Conservation (phyloP, 2,797 vertebrate species). For the Eulemur rubriventer region DNA sequence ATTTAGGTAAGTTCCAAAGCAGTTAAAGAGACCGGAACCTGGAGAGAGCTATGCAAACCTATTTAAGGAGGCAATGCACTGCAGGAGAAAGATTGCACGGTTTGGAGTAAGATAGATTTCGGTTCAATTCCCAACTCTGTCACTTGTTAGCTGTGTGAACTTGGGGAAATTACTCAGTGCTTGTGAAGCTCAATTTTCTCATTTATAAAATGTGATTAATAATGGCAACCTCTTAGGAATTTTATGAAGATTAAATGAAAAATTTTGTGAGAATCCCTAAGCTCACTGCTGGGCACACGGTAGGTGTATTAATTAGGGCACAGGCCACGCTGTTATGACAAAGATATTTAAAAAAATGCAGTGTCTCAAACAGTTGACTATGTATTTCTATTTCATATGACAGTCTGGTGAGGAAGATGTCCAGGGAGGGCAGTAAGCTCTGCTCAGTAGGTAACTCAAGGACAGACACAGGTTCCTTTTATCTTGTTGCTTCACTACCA, state of each 20-base stretch:
- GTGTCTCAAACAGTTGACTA: not conserved
- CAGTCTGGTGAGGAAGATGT: not conserved
- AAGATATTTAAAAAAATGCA: not conserved
- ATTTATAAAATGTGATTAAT: constrained; percentile 52
- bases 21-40: not conserved
- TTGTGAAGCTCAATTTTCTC: constrained; percentile 30
- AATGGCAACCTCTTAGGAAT: not conserved
- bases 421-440: not conserved
- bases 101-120: not conserved
- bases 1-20: not conserved
- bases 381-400: not conserved
- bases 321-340: not conserved
- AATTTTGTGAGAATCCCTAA: not conserved
- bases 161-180: not conserved
- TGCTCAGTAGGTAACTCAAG: not conserved
- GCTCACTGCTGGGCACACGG: not conserved
- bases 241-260: constrained; percentile 6
- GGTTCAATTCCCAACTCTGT: not conserved
- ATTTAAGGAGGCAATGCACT: not conserved
- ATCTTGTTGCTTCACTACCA: not conserved
- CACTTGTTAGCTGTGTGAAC: not conserved
- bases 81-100: not conserved
- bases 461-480: not conserved
- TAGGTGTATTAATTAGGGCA: constrained; percentile 21
- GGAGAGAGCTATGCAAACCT: not conserved